Evolutionary conservation across 2,113 vertebrate species (phyloP), one percentile per base, ranked within the genome.

Genomic region (Podilymbus podiceps): DNA sequence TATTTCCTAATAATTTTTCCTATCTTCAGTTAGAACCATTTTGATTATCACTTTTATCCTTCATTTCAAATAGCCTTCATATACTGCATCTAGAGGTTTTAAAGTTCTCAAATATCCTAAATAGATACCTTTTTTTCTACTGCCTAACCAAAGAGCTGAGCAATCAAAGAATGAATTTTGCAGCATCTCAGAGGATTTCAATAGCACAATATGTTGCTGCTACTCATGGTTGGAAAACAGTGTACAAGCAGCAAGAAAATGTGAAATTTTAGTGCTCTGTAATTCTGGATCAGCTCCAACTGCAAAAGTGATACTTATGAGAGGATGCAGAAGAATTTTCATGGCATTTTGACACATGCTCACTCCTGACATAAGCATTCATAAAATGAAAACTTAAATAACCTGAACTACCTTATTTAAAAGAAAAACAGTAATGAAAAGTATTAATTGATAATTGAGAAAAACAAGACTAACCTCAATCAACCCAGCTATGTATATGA

Each of bases 51-150:
- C n/a, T 86, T 59, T 96, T 84, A 55, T 40, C 25, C 23, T 82
- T 82, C 27, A 78, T 74, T 90, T 88, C 59, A 89, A 83, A 74
- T 76, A 72, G 68, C 44, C 80, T 94, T 74, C 52, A 69, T 38
- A 62, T 9, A 59, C 9, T 27, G 16, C 17, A 73, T 56, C 58
- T 27, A 58, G 33, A 80, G 18, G 18, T 42, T 93, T 81, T 69
- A 35, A 85, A 90, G 33, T 77, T 44, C 38, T 78, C 47, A 56
- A 38, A 90, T 66, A 72, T 77, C 33, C 62, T 68, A 80, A 93
- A 79, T n/a, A 76, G 7, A 25, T 62, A 52, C 27, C 28, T 95
- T 90, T 95, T 95, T 95, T 77, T 86, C 93, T 89, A 50, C 30
- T 89, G 71, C 28, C 76, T 80, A 91, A 91, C 58, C 49, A 93